These are phyloP conservation scores for Montipora sp. DNA, from an alignment of 64 coral and sea anemone species.

Conservation along the genomic window DNA sequence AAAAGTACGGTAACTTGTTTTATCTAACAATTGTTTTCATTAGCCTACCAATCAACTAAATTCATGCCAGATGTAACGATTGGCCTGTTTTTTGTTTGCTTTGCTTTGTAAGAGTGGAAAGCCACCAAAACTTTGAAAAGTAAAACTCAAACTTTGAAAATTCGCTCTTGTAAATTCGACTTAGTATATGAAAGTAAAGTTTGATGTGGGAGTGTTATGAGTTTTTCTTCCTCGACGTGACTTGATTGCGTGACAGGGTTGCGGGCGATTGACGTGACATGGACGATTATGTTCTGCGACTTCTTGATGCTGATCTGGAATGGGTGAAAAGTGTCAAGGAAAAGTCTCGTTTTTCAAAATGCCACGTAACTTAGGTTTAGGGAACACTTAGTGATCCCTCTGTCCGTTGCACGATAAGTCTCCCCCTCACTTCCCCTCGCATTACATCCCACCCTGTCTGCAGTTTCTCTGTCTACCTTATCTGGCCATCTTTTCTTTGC, in stretches of 20 bases:
- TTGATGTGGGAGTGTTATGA: background rate
- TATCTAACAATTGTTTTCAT: too few species aligned
- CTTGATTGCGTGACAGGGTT: background rate
- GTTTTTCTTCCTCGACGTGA: background rate
- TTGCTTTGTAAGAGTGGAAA: background rate
- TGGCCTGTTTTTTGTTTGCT: too few species aligned
- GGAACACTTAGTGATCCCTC: background rate
- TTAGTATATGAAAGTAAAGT: too few species aligned
- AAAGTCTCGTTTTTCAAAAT: background rate
- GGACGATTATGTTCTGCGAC: constrained; percentile 25
- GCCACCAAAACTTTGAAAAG: background rate
- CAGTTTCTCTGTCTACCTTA: too few species aligned
- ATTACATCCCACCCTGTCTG: too few species aligned
- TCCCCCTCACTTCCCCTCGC: too few species aligned
- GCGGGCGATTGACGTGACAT: background rate
- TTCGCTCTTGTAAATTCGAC: background rate
- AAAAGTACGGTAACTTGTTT: background rate
- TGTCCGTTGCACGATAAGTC: too few species aligned
- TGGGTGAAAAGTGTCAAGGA: constrained; percentile 75
- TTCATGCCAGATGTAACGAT: too few species aligned
- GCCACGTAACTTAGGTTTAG: background rate
- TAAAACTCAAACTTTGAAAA: background rate
- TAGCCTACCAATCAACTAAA: too few species aligned
- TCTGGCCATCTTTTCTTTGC: too few species aligned
- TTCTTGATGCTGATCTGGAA: constrained; percentile 64